Percentiles rank a stretch among this genome's conserved stretches.
These are phyloP conservation scores for Cebus imitator DNA, from an alignment of 2,113 vertebrate species.

Conservation along the genomic window DNA sequence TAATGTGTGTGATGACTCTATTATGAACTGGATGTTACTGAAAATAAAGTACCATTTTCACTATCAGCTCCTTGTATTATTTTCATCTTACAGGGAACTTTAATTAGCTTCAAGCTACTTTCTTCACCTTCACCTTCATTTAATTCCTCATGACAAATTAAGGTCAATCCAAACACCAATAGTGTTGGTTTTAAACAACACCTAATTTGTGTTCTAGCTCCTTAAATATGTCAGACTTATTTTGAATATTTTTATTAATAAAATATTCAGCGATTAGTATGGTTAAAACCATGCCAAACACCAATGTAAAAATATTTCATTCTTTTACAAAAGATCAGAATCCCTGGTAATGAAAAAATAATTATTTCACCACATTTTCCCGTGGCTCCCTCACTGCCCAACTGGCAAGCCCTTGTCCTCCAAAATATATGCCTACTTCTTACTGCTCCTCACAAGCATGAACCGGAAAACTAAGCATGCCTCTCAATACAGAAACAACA, in stretches of 20 bases:
- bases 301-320: neutral
- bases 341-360: neutral
- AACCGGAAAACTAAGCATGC: neutral
- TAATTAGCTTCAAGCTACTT: neutral
- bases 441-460: neutral
- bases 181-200: neutral
- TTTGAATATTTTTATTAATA: neutral
- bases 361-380: neutral
- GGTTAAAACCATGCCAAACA: neutral
- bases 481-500: neutral
- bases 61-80: neutral
- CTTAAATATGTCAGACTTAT: neutral
- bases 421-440: neutral
- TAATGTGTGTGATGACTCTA: neutral
- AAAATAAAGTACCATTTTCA: neutral
- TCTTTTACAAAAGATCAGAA: neutral
- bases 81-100: neutral
- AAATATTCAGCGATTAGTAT: neutral
- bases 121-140: neutral
- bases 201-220: neutral
- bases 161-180: neutral
- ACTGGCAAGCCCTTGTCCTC: neutral
- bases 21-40: neutral
- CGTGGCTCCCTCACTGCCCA: neutral
- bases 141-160: slow-evolving; percentile 31